These are phyloP conservation scores for Artibeus lituratus DNA, from an alignment of 2,797 vertebrate genomes.

Conservation along the genomic window DNA sequence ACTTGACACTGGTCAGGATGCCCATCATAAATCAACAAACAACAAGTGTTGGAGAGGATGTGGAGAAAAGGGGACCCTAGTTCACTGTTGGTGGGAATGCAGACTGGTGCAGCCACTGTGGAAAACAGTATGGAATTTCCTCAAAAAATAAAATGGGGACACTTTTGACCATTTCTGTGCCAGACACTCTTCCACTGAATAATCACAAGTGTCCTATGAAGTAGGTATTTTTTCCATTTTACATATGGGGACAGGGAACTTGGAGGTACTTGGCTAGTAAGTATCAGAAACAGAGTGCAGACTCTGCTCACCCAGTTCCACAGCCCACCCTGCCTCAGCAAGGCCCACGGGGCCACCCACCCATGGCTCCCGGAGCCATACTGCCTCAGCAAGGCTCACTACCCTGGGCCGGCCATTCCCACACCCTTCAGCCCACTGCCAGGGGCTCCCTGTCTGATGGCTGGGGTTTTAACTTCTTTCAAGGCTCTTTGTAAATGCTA, in stretches of 20 bases:
- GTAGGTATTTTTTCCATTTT: background rate
- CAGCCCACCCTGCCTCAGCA: background rate
- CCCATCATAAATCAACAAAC: background rate
- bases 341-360: background rate
- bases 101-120: background rate
- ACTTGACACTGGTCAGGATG: background rate
- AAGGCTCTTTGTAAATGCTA: background rate
- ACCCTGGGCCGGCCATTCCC: background rate
- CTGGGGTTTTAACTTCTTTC: background rate
- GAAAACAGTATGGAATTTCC: background rate
- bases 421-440: accelerated
- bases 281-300: background rate
- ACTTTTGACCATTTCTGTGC: background rate
- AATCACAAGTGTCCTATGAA: background rate
- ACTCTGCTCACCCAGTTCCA: background rate
- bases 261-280: background rate
- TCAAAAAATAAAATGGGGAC: background rate
- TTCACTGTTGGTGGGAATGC: background rate
- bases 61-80: background rate
- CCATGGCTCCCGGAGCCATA: accelerated
- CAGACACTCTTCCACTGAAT: background rate
- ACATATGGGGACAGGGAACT: background rate
- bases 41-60: background rate
- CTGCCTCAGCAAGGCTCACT: too few species aligned
- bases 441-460: background rate